Conservation (phyloP, 2,113 vertebrate genomes). For the Lethenteron camtschaticum region DNA sequence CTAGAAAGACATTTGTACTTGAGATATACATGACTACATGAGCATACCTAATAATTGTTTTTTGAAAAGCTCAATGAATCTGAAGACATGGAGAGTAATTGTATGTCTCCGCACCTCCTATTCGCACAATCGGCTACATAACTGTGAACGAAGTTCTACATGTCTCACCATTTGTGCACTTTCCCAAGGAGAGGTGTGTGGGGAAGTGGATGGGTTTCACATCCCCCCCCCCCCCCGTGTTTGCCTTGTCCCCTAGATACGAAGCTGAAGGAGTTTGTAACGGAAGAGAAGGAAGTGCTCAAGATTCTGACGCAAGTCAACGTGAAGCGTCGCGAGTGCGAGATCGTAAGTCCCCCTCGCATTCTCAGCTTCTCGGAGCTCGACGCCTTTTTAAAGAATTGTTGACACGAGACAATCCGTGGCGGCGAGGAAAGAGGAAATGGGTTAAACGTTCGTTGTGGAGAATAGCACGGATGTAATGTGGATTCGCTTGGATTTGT, state of each 20-base stretch:
- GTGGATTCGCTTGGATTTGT: neutral
- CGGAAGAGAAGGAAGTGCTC: slow-evolving; percentile 43
- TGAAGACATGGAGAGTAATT: neutral
- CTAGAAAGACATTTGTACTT: no score
- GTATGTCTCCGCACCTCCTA: neutral
- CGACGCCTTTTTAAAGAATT: neutral
- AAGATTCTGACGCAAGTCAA: slow-evolving; percentile 82
- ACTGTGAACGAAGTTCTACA: neutral
- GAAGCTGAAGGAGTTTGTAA: slow-evolving; percentile 40
- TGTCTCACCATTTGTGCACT: neutral
- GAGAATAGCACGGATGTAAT: neutral
- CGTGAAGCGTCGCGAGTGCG: slow-evolving; percentile 47
- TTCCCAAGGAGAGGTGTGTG: neutral
- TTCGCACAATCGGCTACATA: neutral
- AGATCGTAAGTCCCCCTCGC: slow-evolving; percentile 26
- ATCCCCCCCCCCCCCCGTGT: neutral
- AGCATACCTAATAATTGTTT: no score
- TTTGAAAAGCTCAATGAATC: no score
- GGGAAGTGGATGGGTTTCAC: neutral
- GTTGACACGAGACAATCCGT: rapidly evolving
- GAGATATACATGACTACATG: no score
- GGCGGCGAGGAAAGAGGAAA: neutral
- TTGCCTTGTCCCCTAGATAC: slow-evolving; percentile 25
- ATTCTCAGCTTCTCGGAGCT: rapidly evolving
- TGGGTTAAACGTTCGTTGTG: neutral